A percentile compares a stretch with the other conserved stretches of the same genome.
Evolutionary conservation across 1,140 invertebrate genomes (phyloP).

Genomic region (Galleria mellonella): DNA sequence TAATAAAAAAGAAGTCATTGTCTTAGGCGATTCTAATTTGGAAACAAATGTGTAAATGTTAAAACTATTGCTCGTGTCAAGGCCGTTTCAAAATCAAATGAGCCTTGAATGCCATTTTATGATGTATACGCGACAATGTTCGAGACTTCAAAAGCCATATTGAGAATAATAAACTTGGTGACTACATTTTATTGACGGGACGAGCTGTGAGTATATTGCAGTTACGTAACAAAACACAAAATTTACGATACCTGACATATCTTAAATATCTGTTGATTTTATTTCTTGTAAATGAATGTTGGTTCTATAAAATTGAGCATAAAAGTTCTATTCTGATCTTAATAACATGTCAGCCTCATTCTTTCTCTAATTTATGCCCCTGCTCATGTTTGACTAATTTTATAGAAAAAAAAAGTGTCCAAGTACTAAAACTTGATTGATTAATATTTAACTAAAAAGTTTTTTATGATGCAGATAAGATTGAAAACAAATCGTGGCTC

Average conservation of each 20-base stretch:
- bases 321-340: neutral
- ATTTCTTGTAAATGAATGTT: slow-evolving; percentile 15
- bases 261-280: slow-evolving; percentile 14
- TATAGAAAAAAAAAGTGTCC: too few relatives aligned
- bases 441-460: too few relatives aligned
- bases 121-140: slow-evolving; percentile 10
- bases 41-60: neutral
- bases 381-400: too few relatives aligned
- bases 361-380: too few relatives aligned
- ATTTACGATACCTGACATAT: too few relatives aligned
- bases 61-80: slow-evolving; percentile 11
- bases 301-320: slow-evolving; percentile 17
- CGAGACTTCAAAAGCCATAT: slow-evolving; percentile 14
- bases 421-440: too few relatives aligned
- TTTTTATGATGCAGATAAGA: too few relatives aligned
- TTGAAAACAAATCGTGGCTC: too few relatives aligned
- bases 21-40: too few relatives aligned
- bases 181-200: slow-evolving; percentile 16
- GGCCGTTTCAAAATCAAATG: slow-evolving; percentile 8
- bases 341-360: too few relatives aligned
- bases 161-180: slow-evolving; percentile 9
- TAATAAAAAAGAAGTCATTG: neutral
- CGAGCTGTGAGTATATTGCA: neutral
- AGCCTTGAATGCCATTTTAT: slow-evolving; percentile 13
- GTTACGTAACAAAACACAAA: neutral